These are phyloP conservation scores for Harmothoe impar DNA, from an alignment of 2,888 invertebrate species.

Conservation along the genomic window DNA sequence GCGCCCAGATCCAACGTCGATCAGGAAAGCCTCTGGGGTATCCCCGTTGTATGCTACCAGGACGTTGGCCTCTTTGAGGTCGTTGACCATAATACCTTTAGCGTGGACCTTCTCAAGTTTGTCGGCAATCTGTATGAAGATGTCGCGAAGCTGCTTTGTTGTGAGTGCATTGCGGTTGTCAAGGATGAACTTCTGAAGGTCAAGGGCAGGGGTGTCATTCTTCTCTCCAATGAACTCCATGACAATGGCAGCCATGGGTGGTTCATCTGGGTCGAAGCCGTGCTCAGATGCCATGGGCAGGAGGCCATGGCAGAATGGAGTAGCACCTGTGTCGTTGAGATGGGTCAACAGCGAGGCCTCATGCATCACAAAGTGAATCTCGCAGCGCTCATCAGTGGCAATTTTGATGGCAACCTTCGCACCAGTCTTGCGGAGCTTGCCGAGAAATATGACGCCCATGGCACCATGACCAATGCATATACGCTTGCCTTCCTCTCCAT, in stretches of 20 bases:
- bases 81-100: conserved; percentile 36
- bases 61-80: conserved; percentile 33
- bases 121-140: conserved; percentile 33
- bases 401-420: conserved; percentile 39
- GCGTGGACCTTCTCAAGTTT: conserved; percentile 12
- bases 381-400: conserved; percentile 43
- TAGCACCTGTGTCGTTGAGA: conserved; percentile 35
- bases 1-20: conserved; percentile 47
- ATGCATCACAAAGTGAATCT: conserved; percentile 29
- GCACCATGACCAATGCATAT: neutral
- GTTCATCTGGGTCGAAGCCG: neutral
- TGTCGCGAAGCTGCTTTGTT: neutral
- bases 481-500: neutral
- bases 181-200: neutral
- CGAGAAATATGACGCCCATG: conserved; percentile 28
- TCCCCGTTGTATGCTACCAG: neutral
- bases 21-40: neutral
- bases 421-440: neutral
- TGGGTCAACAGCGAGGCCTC: conserved; percentile 50
- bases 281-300: neutral
- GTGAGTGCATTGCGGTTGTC: neutral
- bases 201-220: neutral
- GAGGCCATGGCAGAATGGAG: conserved; percentile 38
- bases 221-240: conserved; percentile 28
- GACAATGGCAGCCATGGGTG: conserved; percentile 45